A percentile compares a stretch with the other conserved stretches of the same genome.
phyloP scores from a whole-genome alignment of 2,113 vertebrate species.

The Cololabis saira region DNA sequence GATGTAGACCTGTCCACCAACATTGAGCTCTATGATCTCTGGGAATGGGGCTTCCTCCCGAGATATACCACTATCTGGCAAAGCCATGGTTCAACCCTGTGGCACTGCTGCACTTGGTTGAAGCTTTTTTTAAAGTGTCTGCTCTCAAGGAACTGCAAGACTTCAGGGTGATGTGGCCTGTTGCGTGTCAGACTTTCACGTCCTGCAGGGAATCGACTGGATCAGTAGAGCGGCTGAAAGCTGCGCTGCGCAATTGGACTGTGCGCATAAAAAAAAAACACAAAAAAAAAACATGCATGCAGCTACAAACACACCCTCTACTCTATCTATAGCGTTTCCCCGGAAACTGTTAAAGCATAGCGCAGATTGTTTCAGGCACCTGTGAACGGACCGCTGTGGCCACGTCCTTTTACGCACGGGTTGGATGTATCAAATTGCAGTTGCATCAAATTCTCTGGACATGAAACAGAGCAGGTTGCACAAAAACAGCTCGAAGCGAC shows the following conservation, averaged over 20 bases:
- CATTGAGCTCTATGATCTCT: conserved; percentile 94
- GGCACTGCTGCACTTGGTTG: conserved; percentile 7
- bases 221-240: conserved; percentile 20
- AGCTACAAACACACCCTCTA: conserved; percentile 10
- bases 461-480: conserved; percentile 23
- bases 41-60: conserved; percentile 86
- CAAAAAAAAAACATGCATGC: conserved; percentile 16
- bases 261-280: conserved; percentile 29
- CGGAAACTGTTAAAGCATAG: conserved; percentile 47
- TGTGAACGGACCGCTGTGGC: conserved; percentile 1
- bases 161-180: not conserved
- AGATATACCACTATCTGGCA: conserved; percentile 83
- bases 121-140: conserved; percentile 22
- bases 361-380: conserved; percentile 15
- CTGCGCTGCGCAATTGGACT: conserved; percentile 13
- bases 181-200: conserved; percentile 3
- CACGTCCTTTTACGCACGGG: conserved; percentile 59
- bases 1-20: conserved; percentile 95
- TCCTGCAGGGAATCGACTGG: conserved; percentile 17
- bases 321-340: conserved; percentile 48
- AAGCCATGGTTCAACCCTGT: conserved; percentile 81
- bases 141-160: not conserved
- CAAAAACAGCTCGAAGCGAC: conserved; percentile 55
- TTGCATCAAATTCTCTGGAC: conserved; percentile 29
- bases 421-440: no score